Conservation (phyloP, 2,113 vertebrate species). For the Trogon melanurus region DNA sequence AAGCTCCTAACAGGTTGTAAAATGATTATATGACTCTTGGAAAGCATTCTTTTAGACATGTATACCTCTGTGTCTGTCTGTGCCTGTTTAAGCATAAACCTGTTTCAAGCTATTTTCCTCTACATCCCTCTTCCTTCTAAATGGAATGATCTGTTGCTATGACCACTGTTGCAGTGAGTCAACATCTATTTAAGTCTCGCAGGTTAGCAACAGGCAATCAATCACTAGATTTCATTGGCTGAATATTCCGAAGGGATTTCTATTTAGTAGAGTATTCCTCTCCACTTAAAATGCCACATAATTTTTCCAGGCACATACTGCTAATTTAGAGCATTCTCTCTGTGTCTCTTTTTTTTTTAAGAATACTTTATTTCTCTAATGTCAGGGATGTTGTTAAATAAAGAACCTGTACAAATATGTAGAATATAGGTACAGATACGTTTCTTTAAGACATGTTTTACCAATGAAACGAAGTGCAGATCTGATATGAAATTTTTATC, state of each 20-base stretch:
- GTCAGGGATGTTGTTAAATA: background rate
- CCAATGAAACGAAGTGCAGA: background rate
- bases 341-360: background rate
- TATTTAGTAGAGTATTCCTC: background rate
- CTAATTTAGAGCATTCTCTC: background rate
- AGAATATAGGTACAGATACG: background rate
- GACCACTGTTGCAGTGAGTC: conserved; percentile 37
- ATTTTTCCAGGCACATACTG: background rate
- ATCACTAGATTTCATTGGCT: conserved; percentile 2
- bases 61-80: background rate
- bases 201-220: background rate
- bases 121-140: background rate
- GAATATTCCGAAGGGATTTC: conserved; percentile 1
- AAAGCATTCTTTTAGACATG: background rate
- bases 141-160: conserved; percentile 50
- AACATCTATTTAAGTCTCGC: conserved; percentile 36
- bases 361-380: background rate
- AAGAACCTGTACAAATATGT: background rate
- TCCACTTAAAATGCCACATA: background rate
- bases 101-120: background rate
- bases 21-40: background rate
- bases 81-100: background rate
- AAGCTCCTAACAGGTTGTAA: background rate
- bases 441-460: background rate
- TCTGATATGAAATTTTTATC: background rate